phyloP scores from a whole-genome alignment of 2,113 vertebrate genomes.

The Seriola rivoliana region DNA sequence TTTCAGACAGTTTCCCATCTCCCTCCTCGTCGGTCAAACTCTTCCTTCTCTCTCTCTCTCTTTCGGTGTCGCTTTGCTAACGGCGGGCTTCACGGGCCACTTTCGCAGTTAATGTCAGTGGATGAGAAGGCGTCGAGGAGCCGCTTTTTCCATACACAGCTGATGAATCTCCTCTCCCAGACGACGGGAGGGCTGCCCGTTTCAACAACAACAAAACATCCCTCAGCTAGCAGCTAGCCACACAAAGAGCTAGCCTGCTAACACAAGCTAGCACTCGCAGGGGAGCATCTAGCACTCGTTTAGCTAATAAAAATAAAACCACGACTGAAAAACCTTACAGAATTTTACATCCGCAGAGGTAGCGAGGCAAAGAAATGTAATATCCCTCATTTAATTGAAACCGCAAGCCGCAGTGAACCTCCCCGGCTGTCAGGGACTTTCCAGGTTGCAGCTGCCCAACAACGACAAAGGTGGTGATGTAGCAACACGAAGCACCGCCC shows the following conservation, averaged over 20 bases:
- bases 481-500: conserved; percentile 68
- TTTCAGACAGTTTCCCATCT: conserved; percentile 98
- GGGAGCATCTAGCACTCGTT: conserved; percentile 32
- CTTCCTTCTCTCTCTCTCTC: conserved; percentile 9
- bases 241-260: conserved; percentile 82
- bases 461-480: conserved; percentile 74
- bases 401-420: conserved; percentile 2
- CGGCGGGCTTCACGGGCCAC: conserved; percentile 16
- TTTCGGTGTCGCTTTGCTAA: conserved; percentile 33
- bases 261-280: conserved; percentile 54
- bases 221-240: conserved; percentile 74
- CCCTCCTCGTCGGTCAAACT: conserved; percentile 70
- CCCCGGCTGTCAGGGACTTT: conserved; percentile 74
- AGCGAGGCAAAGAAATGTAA: not conserved
- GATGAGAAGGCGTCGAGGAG: conserved; percentile 14
- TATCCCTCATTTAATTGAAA: conserved; percentile 19
- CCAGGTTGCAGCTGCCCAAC: conserved; percentile 71
- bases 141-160: conserved; percentile 62
- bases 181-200: conserved; percentile 70
- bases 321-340: not conserved
- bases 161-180: conserved; percentile 67
- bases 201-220: conserved; percentile 85
- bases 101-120: conserved; percentile 19
- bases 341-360: not conserved
- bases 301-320: not conserved